phyloP scores from a whole-genome alignment of 2,797 vertebrate species.

The Mareca strepera region DNA sequence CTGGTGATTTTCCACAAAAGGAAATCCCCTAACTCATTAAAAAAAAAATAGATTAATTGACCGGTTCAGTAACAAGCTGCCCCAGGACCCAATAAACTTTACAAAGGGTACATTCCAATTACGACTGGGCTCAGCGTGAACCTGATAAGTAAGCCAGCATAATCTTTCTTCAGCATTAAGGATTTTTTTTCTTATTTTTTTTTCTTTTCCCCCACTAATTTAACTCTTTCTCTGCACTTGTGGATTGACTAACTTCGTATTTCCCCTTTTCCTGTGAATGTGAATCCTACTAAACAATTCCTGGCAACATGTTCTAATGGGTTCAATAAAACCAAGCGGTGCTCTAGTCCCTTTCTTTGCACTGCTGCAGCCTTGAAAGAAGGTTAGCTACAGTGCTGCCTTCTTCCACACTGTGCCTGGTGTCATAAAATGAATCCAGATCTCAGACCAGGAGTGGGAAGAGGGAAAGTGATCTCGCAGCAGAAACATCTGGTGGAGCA shows the following conservation, averaged over 20 bases:
- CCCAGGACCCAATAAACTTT: constrained; percentile 95
- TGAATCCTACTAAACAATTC: not conserved
- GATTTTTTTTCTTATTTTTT: constrained; percentile 11
- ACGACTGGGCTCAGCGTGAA: constrained; percentile 83
- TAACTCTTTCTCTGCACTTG: constrained; percentile 33
- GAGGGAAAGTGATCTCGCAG: not conserved
- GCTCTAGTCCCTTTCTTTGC: not conserved
- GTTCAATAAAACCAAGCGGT: not conserved
- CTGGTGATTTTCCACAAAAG: constrained; percentile 87
- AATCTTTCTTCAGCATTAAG: constrained; percentile 56
- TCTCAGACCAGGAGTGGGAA: not conserved
- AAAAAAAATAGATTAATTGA: constrained; percentile 97
- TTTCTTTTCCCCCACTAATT: not conserved
- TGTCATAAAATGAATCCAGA: not conserved
- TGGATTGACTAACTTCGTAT: not conserved
- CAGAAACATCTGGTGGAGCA: not conserved
- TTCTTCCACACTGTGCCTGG: not conserved
- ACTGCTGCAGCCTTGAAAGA: not conserved
- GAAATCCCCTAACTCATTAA: constrained; percentile 98
- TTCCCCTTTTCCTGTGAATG: not conserved
- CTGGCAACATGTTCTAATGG: not conserved
- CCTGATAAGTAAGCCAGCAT: constrained; percentile 60
- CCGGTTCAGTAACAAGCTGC: constrained; percentile 93
- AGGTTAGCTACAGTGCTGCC: not conserved
- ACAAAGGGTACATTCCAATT: constrained; percentile 90